Evolutionary conservation across 2,113 vertebrate genomes (phyloP).

Genomic region (Eudyptes chrysolophus): DNA sequence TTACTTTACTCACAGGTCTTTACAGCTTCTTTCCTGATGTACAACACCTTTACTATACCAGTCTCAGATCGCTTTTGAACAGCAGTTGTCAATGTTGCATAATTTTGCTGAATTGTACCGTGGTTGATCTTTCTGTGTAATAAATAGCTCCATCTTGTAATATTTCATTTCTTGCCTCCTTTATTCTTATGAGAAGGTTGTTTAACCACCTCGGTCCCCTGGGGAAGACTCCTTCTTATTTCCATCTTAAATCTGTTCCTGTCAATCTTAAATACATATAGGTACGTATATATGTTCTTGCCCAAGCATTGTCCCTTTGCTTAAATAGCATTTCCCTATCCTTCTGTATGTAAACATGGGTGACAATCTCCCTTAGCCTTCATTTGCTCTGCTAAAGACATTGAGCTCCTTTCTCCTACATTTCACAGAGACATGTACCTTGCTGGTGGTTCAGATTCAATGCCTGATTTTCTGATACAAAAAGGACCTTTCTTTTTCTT

Average conservation of each 20-base stretch:
- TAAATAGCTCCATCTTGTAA: background rate
- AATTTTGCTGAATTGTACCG: background rate
- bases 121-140: background rate
- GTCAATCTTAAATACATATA: background rate
- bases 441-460: background rate
- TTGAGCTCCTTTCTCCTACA: background rate
- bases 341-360: fast-evolving
- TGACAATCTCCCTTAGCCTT: background rate
- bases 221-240: background rate
- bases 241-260: background rate
- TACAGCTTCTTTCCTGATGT: background rate
- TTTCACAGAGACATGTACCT: background rate
- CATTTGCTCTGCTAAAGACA: background rate
- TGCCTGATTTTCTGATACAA: background rate
- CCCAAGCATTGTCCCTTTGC: background rate
- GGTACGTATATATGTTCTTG: background rate
- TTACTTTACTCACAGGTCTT: background rate
- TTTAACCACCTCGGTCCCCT: background rate
- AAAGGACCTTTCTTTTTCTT: background rate
- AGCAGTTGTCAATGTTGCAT: background rate
- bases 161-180: background rate
- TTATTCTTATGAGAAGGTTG: background rate
- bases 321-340: background rate
- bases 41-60: background rate
- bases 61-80: background rate